A percentile compares a stretch with the other conserved stretches of the same genome.
phyloP scores from a whole-genome alignment of 2,797 vertebrate genomes.

The Spinibarbus caldwelli region DNA sequence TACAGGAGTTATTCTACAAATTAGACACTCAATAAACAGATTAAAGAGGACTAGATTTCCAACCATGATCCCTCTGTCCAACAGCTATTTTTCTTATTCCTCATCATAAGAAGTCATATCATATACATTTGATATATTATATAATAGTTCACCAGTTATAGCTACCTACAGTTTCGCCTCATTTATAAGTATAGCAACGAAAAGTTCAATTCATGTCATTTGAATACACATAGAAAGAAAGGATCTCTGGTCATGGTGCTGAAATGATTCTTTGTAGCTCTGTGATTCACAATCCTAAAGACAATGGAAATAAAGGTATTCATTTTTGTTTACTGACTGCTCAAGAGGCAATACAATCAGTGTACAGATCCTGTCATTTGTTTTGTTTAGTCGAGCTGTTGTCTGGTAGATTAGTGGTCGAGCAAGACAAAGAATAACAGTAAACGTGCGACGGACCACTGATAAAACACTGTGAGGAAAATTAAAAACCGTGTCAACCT shows the following conservation, averaged over 20 bases:
- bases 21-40: constrained; percentile 53
- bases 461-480: neutral
- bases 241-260: constrained; percentile 24
- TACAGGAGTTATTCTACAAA: constrained; percentile 43
- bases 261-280: constrained; percentile 24
- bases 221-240: neutral
- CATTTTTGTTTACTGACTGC: neutral
- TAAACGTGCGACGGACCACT: neutral
- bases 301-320: constrained; percentile 15
- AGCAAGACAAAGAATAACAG: constrained; percentile 51
- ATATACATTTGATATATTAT: neutral
- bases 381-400: constrained; percentile 8
- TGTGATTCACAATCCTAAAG: constrained; percentile 67
- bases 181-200: neutral
- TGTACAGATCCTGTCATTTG: neutral
- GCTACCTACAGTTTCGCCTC: neutral
- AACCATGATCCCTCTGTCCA: constrained; percentile 67
- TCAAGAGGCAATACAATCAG: constrained; percentile 3
- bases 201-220: neutral
- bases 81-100: constrained; percentile 6
- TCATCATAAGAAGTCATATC: neutral
- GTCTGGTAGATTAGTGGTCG: constrained; percentile 15
- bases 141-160: neutral
- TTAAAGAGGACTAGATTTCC: constrained; percentile 59
- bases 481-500: neutral